Base-by-base conservation (phyloP, 2,113 vertebrate species). In the Atherinomorus stipes region DNA sequence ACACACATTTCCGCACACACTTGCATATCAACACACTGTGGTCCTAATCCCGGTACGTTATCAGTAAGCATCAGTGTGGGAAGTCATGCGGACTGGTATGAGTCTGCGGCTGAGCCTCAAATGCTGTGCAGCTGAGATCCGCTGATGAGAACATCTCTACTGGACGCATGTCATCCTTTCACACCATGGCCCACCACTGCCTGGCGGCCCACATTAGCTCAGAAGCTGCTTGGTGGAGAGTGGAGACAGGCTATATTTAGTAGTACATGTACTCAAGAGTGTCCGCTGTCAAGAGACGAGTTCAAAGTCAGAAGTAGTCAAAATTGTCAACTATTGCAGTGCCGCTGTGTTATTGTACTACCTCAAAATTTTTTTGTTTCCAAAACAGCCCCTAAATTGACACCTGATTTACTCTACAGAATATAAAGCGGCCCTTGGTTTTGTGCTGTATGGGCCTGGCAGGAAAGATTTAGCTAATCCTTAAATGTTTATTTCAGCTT, bases 31-130 rank as follows among this genome's bases (percentile, higher is more conserved):
- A 81, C 78, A 70, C 64, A 64, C 68, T n/a, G 52, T 42, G 60
- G 45, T 60, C 64, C 83, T 88, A 90, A 91, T 91, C 87, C 85
- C 16, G 3, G 65, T 23, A 65, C 12, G 64, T 91, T 91, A 91
- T 93, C 90, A 81, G 76, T 10, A 42, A 59, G 66, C 89, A 90
- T 91, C 86, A 83, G 81, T 2, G 69, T 86, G 89, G 87, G 90
- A 91, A 93, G 89, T 93, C 90, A 92, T 91, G 90, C 89, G 90
- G 84, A 91, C 83, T 53, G 88, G 88, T 87, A 91, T 93, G 90
- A 86, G 84, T 83, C 86, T 83, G 71, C n/a, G 78, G 71, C 83
- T 73, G 80, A 87, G 71, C 74, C 67, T 77, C 59, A 28, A 76
- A 80, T 50, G 60, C 66, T 31, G 80, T 4, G n/a, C 83, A 78